Conservation (phyloP, 2,888 invertebrate genomes). For the Andrena praecox region DNA sequence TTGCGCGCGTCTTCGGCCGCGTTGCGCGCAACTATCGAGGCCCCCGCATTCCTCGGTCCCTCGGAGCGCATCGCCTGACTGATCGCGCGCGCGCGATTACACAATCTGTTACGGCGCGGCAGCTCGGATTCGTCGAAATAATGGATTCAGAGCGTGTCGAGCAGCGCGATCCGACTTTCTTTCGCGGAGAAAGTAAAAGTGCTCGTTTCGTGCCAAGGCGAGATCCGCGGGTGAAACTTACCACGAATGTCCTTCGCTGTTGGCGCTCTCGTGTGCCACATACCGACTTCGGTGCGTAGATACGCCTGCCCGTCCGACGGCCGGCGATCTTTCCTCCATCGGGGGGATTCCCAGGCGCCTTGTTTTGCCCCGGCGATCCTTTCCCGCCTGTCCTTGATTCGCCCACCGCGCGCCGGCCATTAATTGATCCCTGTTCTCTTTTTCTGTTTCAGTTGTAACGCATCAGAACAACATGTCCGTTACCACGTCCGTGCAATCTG, state of each 20-base stretch:
- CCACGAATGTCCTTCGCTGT: constrained; percentile 61
- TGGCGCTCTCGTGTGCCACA: constrained; percentile 22
- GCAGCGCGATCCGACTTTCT: constrained; percentile 52
- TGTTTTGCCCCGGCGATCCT: constrained; percentile 7
- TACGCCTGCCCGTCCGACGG: neutral
- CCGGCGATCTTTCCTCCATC: neutral
- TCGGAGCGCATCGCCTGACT: neutral
- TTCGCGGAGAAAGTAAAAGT: constrained; percentile 78
- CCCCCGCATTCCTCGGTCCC: neutral
- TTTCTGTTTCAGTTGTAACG: constrained; percentile 77
- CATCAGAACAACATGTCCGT: constrained; percentile 79
- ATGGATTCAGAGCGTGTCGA: constrained; percentile 40
- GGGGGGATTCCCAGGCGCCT: constrained; percentile 31
- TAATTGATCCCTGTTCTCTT: constrained; percentile 27
- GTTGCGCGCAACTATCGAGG: too few species aligned
- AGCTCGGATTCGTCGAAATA: constrained; percentile 42
- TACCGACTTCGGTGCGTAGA: neutral
- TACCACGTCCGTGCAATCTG: constrained; percentile 80
- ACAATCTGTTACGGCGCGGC: constrained; percentile 29
- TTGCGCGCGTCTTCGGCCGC: too few species aligned
- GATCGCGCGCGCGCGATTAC: constrained; percentile 11
- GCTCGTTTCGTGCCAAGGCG: constrained; percentile 70
- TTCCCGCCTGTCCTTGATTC: constrained; percentile 1
- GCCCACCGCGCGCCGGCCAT: neutral
- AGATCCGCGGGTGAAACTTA: constrained; percentile 62